A percentile compares a stretch with the other conserved stretches of the same genome.
phyloP scores from a whole-genome alignment of 2,888 invertebrate species.

The Parnassius orleans region DNA sequence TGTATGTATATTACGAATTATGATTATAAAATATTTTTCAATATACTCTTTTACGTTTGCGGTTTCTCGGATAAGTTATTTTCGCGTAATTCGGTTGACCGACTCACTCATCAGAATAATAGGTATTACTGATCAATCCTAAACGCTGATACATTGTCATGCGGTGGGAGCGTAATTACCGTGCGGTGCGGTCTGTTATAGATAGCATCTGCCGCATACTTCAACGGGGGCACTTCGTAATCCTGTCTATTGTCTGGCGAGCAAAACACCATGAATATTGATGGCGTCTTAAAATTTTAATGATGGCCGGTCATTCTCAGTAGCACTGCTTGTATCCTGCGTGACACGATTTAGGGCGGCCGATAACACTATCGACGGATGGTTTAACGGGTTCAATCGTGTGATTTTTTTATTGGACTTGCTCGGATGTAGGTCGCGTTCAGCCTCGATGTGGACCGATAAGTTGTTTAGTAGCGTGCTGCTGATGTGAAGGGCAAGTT shows the following conservation, averaged over 20 bases:
- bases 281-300: slow-evolving; percentile 25
- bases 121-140: slow-evolving; percentile 15
- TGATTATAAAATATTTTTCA: too few relatives aligned
- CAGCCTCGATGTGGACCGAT: slow-evolving; percentile 47
- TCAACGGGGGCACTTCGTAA: slow-evolving; percentile 9
- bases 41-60: background rate
- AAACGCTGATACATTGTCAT: slow-evolving; percentile 20
- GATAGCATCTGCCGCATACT: slow-evolving; percentile 23
- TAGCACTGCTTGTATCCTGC: slow-evolving; percentile 26
- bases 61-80: background rate
- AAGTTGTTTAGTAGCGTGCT: slow-evolving; percentile 33
- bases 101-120: slow-evolving; percentile 11
- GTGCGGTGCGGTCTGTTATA: slow-evolving; percentile 5
- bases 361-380: slow-evolving; percentile 60
- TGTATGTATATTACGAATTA: too few relatives aligned
- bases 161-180: slow-evolving; percentile 24
- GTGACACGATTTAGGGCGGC: slow-evolving; percentile 34
- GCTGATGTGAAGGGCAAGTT: slow-evolving; percentile 20
- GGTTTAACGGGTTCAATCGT: slow-evolving; percentile 61
- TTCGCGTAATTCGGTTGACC: slow-evolving; percentile 16
- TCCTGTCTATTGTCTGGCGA: slow-evolving; percentile 20
- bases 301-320: slow-evolving; percentile 18
- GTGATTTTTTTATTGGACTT: slow-evolving; percentile 67
- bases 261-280: slow-evolving; percentile 18
- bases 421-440: slow-evolving; percentile 55